Evolutionary conservation across 2,888 invertebrate genomes (phyloP).

Genomic region (Eupithecia exiguata): DNA sequence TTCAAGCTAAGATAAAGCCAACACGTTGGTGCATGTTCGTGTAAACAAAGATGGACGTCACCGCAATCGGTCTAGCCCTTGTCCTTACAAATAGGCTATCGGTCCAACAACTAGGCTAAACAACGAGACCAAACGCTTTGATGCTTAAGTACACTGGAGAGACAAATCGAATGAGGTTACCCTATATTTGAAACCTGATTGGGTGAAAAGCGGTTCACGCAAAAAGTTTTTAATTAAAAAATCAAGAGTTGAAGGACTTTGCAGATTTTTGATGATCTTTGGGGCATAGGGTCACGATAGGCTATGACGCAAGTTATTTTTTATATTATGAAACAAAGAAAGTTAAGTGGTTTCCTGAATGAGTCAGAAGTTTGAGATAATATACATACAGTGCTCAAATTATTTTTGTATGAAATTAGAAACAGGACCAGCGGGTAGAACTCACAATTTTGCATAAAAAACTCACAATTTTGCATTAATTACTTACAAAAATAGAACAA

Average conservation of each 20-base stretch:
- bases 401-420: not conserved
- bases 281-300: not conserved
- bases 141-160: not conserved
- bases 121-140: not conserved
- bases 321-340: not conserved
- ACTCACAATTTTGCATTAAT: not conserved
- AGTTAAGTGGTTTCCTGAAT: not conserved
- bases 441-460: not conserved
- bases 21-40: not conserved
- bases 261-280: not conserved
- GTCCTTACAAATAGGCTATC: not conserved
- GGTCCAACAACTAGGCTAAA: not conserved
- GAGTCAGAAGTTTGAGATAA: not conserved
- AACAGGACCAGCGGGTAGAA: not conserved
- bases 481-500: not conserved
- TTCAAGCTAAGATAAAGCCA: not conserved
- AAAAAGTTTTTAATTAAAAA: slow-evolving; percentile 4
- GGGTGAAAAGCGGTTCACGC: not conserved
- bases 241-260: not conserved
- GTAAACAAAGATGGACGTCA: not conserved
- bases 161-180: slow-evolving; percentile 10
- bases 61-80: slow-evolving; percentile 2
- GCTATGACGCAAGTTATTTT: not conserved
- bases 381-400: not conserved
- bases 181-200: not conserved